Evolutionary conservation across 1,140 invertebrate genomes (phyloP), one percentile per base, ranked within the genome.

Genomic region (Amyelois transitella): DNA sequence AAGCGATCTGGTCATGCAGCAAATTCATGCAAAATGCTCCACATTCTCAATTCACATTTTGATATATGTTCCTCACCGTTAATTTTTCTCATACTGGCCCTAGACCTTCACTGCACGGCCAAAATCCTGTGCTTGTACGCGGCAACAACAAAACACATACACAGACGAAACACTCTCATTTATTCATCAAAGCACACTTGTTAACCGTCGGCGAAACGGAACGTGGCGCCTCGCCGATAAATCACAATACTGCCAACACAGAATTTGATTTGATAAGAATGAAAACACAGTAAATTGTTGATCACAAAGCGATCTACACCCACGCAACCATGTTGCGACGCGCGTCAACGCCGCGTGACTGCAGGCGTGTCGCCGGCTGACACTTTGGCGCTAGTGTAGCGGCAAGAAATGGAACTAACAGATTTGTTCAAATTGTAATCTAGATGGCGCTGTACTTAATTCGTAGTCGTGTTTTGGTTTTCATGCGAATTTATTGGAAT

Each of bases 281-380:
- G 71, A 81, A 82, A 82, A 85, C 76, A 76, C 61, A 71, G 51
- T 62, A 64, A 69, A 76, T 70, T 72, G 72, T 82, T 85, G 76
- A 82, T 81, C 81, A 75, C 73, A 67, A 55, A 68, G 72, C 74
- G 75, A 83, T 77, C 66, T 79, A 84, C 78, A 81, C 75, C 78
- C 72, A 84, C 78, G 72, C 79, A 78, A 78, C 62, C 73, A 84
- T 80, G 75, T 76, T 82, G 72, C 78, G 72, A 81, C 82, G 78
- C 80, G 78, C 78, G 76, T 77, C 77, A 86, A 81, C 81, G 80
- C 81, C 81, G 83, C 82, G 82, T 87, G 84, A 86, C 82, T 87
- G 79, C 75, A 83, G 75, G 69, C 77, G 74, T 79, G 79, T 77
- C 75, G 77, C 62, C 75, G 75, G 67, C 58, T 85, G 84, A 79